Conservation (phyloP, 2,888 invertebrate species). For the Meloe dianella region DNA sequence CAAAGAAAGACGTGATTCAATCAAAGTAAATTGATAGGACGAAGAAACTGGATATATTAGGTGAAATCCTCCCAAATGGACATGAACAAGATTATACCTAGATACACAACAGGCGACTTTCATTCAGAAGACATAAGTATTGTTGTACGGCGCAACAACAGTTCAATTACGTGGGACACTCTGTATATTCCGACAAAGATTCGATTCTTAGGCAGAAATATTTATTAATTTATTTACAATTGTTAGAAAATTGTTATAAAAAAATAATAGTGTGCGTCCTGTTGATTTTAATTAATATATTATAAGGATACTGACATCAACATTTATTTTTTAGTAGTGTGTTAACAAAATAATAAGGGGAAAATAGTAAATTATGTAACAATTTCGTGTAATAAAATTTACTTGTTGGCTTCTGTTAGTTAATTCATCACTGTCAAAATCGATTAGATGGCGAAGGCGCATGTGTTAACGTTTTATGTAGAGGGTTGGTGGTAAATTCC, state of each 20-base stretch:
- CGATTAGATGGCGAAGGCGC: slow-evolving; percentile 34
- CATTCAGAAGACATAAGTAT: too few species aligned
- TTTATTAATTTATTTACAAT: too few species aligned
- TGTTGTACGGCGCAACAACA: too few species aligned
- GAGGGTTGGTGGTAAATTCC: slow-evolving; percentile 14
- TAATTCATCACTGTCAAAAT: slow-evolving; percentile 40
- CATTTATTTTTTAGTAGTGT: slow-evolving; percentile 10
- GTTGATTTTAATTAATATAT: slow-evolving; percentile 27
- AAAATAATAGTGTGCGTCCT: not conserved
- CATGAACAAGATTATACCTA: too few species aligned
- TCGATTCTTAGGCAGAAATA: too few species aligned
- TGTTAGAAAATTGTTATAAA: too few species aligned
- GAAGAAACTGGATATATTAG: too few species aligned
- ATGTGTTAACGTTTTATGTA: slow-evolving; percentile 27
- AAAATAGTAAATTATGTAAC: slow-evolving; percentile 39
- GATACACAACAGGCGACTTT: too few species aligned
- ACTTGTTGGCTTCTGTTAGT: slow-evolving; percentile 39
- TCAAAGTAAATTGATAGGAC: too few species aligned
- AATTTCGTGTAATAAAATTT: slow-evolving; percentile 40
- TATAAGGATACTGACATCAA: slow-evolving; percentile 29
- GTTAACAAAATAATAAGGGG: slow-evolving; percentile 31
- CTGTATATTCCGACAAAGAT: too few species aligned
- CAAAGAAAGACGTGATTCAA: not conserved
- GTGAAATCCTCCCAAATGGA: too few species aligned
- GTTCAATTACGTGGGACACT: too few species aligned